Conservation (phyloP, 2,113 vertebrate genomes). For the Neopipo cinnamomea region DNA sequence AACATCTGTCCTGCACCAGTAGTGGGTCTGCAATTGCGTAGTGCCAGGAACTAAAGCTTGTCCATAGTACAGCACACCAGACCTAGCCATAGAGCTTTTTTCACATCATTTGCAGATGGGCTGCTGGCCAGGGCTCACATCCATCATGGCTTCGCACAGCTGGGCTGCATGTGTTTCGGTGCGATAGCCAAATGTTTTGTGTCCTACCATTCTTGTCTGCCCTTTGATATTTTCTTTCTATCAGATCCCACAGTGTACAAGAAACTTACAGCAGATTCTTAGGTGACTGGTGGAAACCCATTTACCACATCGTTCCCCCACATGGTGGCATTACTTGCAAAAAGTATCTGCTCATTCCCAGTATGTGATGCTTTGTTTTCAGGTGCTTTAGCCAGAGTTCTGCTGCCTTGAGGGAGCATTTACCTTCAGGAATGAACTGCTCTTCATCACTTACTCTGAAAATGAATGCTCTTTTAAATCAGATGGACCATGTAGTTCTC, state of each 20-base stretch:
- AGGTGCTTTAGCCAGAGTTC: background rate
- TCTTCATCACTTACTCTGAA: background rate
- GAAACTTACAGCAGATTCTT: background rate
- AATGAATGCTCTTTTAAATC: background rate
- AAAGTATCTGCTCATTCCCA: background rate
- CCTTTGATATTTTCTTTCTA: background rate
- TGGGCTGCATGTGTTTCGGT: background rate
- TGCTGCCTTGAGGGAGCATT: background rate
- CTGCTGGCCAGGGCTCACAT: background rate
- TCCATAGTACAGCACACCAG: background rate
- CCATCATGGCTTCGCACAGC: background rate
- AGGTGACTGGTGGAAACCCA: background rate
- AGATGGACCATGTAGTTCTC: background rate
- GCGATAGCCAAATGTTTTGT: background rate
- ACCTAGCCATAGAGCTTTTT: background rate
- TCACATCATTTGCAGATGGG: background rate
- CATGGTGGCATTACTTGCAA: background rate
- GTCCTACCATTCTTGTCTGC: background rate
- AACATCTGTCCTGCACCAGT: background rate
- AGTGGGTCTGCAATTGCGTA: background rate
- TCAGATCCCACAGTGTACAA: background rate
- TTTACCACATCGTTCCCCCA: background rate
- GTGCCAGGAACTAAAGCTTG: background rate
- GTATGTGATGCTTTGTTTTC: background rate
- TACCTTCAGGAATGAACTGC: background rate